These are phyloP conservation scores for Protomyctophum bolini DNA, from an alignment of 2,113 vertebrate species.

Conservation along the genomic window DNA sequence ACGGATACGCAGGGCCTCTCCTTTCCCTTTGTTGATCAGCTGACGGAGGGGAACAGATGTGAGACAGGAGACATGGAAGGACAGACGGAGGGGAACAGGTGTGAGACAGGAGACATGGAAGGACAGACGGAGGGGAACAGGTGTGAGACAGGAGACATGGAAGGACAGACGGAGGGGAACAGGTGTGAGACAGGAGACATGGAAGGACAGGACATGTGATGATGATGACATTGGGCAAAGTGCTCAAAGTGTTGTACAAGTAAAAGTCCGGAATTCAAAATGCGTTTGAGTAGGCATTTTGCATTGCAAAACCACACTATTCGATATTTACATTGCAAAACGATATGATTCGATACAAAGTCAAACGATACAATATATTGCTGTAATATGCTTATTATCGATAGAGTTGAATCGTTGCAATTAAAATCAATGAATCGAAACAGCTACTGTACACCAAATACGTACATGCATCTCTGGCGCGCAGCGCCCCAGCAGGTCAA, in stretches of 20 bases:
- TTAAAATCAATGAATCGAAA: no score
- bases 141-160: not conserved
- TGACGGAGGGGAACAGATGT: slow-evolving; percentile 51
- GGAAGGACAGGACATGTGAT: no score
- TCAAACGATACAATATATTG: not conserved
- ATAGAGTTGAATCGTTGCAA: not conserved
- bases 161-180: slow-evolving; percentile 13
- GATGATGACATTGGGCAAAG: no score
- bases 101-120: no score
- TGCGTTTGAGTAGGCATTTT: no score
- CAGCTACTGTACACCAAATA: not conserved
- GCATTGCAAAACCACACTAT: no score
- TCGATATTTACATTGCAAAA: no score
- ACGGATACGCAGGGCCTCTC: slow-evolving; percentile 96
- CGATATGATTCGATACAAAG: no score
- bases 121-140: slow-evolving; percentile 14
- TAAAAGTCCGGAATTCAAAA: no score
- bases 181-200: not conserved
- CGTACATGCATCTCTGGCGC: slow-evolving; percentile 97
- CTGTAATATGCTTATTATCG: not conserved
- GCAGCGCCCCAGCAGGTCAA: slow-evolving; percentile 95
- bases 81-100: no score
- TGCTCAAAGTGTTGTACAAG: no score
- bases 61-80: not conserved
- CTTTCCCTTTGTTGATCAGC: slow-evolving; percentile 98